phyloP scores from a whole-genome alignment of 1,140 invertebrate genomes.

The Hydropsyche tenuis region DNA sequence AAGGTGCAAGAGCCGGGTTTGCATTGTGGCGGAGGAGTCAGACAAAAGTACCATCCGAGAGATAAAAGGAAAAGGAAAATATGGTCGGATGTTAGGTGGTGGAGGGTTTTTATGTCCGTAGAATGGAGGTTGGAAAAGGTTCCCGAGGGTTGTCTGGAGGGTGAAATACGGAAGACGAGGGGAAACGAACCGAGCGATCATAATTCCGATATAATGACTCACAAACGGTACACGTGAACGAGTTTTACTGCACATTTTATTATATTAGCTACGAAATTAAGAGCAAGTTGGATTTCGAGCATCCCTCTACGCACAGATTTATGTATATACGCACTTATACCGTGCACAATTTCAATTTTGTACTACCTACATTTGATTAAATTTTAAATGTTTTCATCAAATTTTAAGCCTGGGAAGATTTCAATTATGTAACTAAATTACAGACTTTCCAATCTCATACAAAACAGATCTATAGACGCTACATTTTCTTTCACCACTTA shows the following conservation, averaged over 20 bases:
- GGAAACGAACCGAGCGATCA: conserved; percentile 25
- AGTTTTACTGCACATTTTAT: conserved; percentile 36
- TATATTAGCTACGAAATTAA: conserved; percentile 29
- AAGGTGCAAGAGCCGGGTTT: neutral
- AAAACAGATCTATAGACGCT: too few species aligned
- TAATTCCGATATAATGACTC: conserved; percentile 37
- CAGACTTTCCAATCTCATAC: too few species aligned
- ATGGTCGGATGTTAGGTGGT: conserved; percentile 10
- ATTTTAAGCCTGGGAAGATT: too few species aligned
- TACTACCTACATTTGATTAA: too few species aligned
- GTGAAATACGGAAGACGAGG: neutral
- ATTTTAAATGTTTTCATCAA: too few species aligned
- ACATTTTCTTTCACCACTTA: too few species aligned
- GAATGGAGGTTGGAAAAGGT: conserved; percentile 13
- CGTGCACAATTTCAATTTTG: too few species aligned
- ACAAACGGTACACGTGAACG: conserved; percentile 28
- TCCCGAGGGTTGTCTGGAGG: neutral
- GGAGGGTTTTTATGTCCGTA: conserved; percentile 19
- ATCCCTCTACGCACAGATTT: conserved; percentile 1
- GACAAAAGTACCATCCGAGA: conserved; percentile 3
- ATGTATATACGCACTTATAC: neutral
- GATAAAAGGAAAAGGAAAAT: conserved; percentile 31
- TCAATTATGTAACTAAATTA: too few species aligned
- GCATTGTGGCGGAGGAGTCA: neutral
- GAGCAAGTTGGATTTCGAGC: conserved; percentile 2